Percentiles rank a stretch among this genome's conserved stretches.
These are phyloP conservation scores for Chelmon rostratus DNA, from an alignment of 2,797 vertebrate species.

Conservation along the genomic window DNA sequence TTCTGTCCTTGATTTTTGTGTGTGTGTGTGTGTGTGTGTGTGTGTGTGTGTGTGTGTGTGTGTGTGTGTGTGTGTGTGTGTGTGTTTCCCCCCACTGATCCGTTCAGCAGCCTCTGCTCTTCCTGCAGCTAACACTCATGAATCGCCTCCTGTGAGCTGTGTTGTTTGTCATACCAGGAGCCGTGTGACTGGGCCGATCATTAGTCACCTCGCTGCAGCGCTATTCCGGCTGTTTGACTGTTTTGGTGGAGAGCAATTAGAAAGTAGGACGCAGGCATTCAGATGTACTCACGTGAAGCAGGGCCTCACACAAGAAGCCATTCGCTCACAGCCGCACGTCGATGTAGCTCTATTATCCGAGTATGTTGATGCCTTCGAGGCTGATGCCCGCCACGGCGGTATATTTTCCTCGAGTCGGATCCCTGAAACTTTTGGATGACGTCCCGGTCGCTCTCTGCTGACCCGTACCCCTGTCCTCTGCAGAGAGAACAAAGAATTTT, in stretches of 20 bases:
- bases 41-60: conserved; percentile 7
- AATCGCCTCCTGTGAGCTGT: conserved; percentile 40
- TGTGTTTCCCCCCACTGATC: not conserved
- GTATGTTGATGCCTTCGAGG: conserved; percentile 16
- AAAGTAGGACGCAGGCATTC: conserved; percentile 49
- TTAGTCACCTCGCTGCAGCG: conserved; percentile 41
- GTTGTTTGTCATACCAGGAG: conserved; percentile 39
- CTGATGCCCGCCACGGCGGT: conserved; percentile 27
- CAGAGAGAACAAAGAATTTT: conserved; percentile 66
- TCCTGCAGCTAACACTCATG: conserved; percentile 12
- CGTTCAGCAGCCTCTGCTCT: not conserved
- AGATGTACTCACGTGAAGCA: conserved; percentile 58
- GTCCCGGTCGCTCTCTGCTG: conserved; percentile 47
- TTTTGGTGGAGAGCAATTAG: conserved; percentile 56
- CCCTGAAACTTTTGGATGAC: conserved; percentile 57
- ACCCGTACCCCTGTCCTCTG: conserved; percentile 46
- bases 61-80: not conserved
- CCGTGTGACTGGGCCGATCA: conserved; percentile 21
- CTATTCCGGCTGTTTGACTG: conserved; percentile 34
- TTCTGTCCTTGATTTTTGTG: not conserved
- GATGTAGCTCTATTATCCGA: conserved; percentile 33
- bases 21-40: conserved; percentile 2
- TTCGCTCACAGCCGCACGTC: conserved; percentile 21
- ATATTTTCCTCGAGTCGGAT: conserved; percentile 50
- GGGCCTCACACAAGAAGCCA: conserved; percentile 42